Percentiles rank a stretch among this genome's conserved stretches.
Evolutionary conservation across 2,113 vertebrate species (phyloP).

Genomic region (Seriola dumerili): DNA sequence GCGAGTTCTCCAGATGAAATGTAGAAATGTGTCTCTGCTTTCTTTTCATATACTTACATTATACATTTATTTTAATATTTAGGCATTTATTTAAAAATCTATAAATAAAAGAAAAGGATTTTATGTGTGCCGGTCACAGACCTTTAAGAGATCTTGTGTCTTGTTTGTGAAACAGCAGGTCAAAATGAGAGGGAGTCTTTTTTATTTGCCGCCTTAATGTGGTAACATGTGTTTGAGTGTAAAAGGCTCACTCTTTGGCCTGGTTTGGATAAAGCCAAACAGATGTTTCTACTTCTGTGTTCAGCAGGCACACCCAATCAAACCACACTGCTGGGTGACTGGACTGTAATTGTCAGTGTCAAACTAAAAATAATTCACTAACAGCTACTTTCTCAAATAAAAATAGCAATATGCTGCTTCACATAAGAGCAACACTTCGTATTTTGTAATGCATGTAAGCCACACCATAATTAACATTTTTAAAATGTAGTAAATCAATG

Average conservation of each 20-base stretch:
- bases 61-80: neutral
- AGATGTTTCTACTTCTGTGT: slow-evolving; percentile 82
- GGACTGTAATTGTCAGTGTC: slow-evolving; percentile 74
- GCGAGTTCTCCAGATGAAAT: neutral
- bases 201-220: slow-evolving; percentile 76
- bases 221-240: slow-evolving; percentile 71
- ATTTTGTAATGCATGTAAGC: slow-evolving; percentile 22
- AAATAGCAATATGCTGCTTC: slow-evolving; percentile 53
- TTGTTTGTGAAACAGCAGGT: slow-evolving; percentile 35
- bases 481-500: neutral
- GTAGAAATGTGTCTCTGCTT: neutral
- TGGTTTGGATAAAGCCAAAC: slow-evolving; percentile 74
- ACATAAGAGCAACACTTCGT: slow-evolving; percentile 31
- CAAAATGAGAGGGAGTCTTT: slow-evolving; percentile 47
- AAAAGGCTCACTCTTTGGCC: slow-evolving; percentile 59
- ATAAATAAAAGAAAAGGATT: neutral
- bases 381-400: slow-evolving; percentile 63
- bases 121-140: neutral
- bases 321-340: slow-evolving; percentile 78
- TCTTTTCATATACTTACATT: neutral
- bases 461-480: neutral
- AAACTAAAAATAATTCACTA: slow-evolving; percentile 75
- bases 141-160: neutral
- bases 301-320: slow-evolving; percentile 80
- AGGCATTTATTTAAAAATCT: neutral